Conservation (phyloP, 1,140 invertebrate genomes). For the Pseudachorutes palmiensis region DNA sequence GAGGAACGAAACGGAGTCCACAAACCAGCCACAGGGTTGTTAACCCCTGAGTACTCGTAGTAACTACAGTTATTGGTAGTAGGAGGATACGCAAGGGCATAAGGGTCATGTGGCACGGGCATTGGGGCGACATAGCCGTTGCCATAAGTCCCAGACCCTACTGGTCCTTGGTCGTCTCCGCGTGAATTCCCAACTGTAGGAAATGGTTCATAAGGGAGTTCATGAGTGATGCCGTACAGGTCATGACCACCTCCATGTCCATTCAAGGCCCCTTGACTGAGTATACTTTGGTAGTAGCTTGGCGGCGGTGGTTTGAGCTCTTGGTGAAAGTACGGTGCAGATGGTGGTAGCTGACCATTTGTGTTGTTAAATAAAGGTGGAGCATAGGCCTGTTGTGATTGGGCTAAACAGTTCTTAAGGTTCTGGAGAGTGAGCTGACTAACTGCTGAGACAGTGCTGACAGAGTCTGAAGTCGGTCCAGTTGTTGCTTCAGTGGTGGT, state of each 20-base stretch:
- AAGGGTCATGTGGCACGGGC: not conserved
- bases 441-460: not conserved
- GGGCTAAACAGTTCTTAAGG: slow-evolving; percentile 3
- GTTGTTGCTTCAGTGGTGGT: slow-evolving; percentile 19
- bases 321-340: not conserved
- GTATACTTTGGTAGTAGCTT: slow-evolving; percentile 25
- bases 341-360: no score
- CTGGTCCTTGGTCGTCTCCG: not conserved
- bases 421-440: slow-evolving; percentile 2
- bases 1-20: slow-evolving; percentile 22
- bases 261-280: not conserved
- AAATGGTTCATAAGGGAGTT: not conserved
- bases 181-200: not conserved
- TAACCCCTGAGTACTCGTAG: not conserved
- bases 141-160: no score
- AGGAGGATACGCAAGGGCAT: not conserved
- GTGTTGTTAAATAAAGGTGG: no score
- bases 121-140: no score
- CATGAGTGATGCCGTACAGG: not conserved
- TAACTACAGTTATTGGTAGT: not conserved
- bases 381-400: not conserved
- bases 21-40: slow-evolving; percentile 5
- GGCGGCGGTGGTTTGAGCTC: slow-evolving; percentile 15
- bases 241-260: not conserved
- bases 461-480: not conserved